Evolutionary conservation across 2,797 vertebrate species (phyloP), one percentile per base, ranked within the genome.

Genomic region (Aplochiton taeniatus): DNA sequence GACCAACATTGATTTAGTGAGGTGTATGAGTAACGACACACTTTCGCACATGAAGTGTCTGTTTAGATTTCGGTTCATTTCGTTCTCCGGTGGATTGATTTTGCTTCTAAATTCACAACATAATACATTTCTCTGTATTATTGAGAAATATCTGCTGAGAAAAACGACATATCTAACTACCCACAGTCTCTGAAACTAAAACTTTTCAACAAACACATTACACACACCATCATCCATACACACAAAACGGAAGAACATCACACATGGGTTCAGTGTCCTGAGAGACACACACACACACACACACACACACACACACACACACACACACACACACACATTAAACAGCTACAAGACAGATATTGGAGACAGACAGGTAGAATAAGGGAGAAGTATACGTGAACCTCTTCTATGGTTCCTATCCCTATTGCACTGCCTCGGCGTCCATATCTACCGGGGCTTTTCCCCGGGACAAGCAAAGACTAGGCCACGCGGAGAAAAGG

Each of bases 371-470:
- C 17, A 81, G 69, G 42, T 74, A 79, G 73, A 83, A n/a, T n/a
- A n/a, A 92, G 74, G 76, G 81, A 90, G 85, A 92, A 81, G 89
- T 83, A 88, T 85, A 88, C 84, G 90, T 92, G 90, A 93, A 98
- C 97, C 96, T 98, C 97, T 94, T 98, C 97, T 95, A 98, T 94
- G 72, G 95, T 96, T 95, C 97, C 97, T 96, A 98, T 96, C 88
- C 97, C 97, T 96, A 98, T 97, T 94, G 97, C 97, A 91, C 96
- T 98, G 95, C 97, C 96, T 84, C 96, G 96, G 47, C 96, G 96
- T 96, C 96, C 96, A 79, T 95, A 96, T 93, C 94, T 97, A 95
- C 93, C 93, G 84, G 94, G 90, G 83, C 93, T 92, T 95, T 96
- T 98, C 86, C 97, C 97, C 51, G 96, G 95, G 92, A 98, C 96